phyloP scores from a whole-genome alignment of 2,113 vertebrate species.

The Xenopus tropicalis region DNA sequence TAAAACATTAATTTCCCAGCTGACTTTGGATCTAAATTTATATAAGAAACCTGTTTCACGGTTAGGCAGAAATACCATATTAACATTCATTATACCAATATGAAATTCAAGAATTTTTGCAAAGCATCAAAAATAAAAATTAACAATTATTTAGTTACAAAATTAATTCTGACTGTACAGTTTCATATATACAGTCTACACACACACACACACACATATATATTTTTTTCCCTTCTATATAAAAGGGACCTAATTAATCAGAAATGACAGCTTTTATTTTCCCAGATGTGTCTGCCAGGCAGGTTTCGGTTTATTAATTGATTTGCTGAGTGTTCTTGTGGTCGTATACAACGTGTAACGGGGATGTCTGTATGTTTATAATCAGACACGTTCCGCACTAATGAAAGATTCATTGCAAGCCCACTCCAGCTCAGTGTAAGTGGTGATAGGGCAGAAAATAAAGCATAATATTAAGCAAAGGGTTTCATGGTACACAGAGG shows the following conservation, averaged over 20 bases:
- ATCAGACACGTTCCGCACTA: conserved; percentile 40
- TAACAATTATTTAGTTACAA: conserved; percentile 1
- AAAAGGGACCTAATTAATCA: conserved; percentile 41
- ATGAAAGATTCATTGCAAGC: conserved; percentile 37
- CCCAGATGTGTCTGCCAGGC: conserved; percentile 42
- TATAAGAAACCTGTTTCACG: not conserved
- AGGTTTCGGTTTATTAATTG: conserved; percentile 41
- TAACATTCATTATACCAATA: conserved; percentile 4
- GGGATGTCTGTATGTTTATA: conserved; percentile 37
- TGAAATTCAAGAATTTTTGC: not conserved
- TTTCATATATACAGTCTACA: not conserved
- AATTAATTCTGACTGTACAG: conserved; percentile 3
- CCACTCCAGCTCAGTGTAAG: conserved; percentile 39
- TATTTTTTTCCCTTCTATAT: conserved; percentile 15
- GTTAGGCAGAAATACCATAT: not conserved
- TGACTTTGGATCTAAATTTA: conserved; percentile 8
- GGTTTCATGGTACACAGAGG: conserved; percentile 15
- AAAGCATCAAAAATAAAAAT: not conserved
- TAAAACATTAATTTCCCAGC: conserved; percentile 21
- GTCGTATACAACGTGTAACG: conserved; percentile 40
- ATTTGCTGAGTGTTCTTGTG: conserved; percentile 36
- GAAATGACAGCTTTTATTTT: conserved; percentile 36
- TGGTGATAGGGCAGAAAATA: conserved; percentile 23
- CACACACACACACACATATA: not conserved
- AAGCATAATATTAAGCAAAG: not conserved